phyloP scores from a whole-genome alignment of 2,113 vertebrate genomes.

The Limanda limanda region DNA sequence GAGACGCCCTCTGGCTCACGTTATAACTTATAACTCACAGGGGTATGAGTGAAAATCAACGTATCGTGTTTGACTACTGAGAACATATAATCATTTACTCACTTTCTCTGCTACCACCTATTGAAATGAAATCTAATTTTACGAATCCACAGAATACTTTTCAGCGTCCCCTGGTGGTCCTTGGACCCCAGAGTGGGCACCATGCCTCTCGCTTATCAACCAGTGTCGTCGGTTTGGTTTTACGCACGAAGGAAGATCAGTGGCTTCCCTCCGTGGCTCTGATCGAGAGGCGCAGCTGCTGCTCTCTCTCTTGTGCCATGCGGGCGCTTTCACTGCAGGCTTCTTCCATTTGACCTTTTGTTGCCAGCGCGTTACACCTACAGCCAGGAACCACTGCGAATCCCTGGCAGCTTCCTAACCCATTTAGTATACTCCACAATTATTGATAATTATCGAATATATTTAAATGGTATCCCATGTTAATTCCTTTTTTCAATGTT shows the following conservation, averaged over 20 bases:
- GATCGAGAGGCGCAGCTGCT: slow-evolving; percentile 82
- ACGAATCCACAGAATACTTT: background rate
- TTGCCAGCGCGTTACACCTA: slow-evolving; percentile 22
- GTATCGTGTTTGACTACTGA: background rate
- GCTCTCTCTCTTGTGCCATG: slow-evolving; percentile 30
- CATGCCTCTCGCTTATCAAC: background rate
- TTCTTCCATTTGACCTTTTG: slow-evolving; percentile 50
- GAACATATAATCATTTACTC: background rate
- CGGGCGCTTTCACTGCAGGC: slow-evolving; percentile 28
- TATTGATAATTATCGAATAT: slow-evolving; percentile 10
- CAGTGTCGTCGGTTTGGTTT: background rate
- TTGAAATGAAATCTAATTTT: background rate
- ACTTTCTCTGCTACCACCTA: background rate
- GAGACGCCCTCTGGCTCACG: slow-evolving; percentile 2
- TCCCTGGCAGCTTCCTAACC: background rate
- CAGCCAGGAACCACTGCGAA: slow-evolving; percentile 8
- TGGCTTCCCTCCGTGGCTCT: slow-evolving; percentile 6
- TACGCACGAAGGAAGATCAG: slow-evolving; percentile 1
- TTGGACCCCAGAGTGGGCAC: background rate
- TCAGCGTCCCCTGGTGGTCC: background rate
- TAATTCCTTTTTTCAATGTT: background rate
- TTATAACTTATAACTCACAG: background rate
- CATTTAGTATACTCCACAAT: background rate
- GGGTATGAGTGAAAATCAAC: slow-evolving; percentile 14
- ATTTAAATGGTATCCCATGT: background rate